Evolutionary conservation across 2,797 vertebrate species (phyloP).

Genomic region (Erithacus rubecula): DNA sequence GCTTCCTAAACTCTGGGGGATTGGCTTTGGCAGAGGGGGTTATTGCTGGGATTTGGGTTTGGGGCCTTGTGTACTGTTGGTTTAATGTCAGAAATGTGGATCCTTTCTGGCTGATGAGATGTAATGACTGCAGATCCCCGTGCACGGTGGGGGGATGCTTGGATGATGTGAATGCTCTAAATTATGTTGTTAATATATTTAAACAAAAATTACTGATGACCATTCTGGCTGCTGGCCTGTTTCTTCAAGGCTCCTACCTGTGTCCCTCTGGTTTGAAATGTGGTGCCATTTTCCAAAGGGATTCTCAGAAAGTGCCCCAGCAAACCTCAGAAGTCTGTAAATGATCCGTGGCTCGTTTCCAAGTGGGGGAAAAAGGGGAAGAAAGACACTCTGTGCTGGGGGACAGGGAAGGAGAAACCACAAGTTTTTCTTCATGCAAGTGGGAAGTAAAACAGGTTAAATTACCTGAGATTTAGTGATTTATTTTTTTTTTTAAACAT

Average conservation of each 20-base stretch:
- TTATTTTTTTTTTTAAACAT: fast-evolving
- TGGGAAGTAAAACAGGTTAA: not conserved
- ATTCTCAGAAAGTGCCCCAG: not conserved
- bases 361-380: not conserved
- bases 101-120: not conserved
- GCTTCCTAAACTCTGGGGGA: not conserved
- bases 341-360: not conserved
- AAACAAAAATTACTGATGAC: not conserved
- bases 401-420: not conserved
- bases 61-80: not conserved
- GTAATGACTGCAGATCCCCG: not conserved
- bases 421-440: not conserved
- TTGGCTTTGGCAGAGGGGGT: fast-evolving
- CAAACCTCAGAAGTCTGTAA: not conserved
- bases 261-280: not conserved
- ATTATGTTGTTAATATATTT: not conserved
- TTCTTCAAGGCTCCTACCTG: not conserved
- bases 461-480: not conserved
- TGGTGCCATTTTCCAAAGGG: not conserved
- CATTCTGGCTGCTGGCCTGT: not conserved
- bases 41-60: not conserved
- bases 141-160: fast-evolving
- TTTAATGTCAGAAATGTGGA: not conserved
- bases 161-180: not conserved
- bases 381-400: not conserved